Conservation (phyloP, 2,113 vertebrate genomes). For the Oenanthe melanoleuca region DNA sequence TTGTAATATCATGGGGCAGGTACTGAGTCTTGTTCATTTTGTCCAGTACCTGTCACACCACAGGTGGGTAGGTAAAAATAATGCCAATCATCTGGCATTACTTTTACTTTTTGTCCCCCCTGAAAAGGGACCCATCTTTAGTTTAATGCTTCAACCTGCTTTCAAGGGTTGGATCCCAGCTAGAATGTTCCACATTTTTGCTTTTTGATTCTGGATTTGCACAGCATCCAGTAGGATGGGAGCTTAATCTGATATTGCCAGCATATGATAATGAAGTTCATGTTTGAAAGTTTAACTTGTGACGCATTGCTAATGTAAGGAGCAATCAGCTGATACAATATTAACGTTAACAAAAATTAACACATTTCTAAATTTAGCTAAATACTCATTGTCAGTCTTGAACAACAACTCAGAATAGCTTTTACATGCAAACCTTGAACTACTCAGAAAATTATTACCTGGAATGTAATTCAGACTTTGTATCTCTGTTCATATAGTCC, state of each 20-base stretch:
- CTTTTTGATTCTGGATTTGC: background rate
- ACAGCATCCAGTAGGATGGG: background rate
- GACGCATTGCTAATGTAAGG: background rate
- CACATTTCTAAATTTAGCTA: slow-evolving; percentile 27
- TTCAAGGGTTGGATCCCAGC: background rate
- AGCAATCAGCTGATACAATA: slow-evolving; percentile 2
- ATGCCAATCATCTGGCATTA: background rate
- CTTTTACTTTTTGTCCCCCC: background rate
- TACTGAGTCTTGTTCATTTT: background rate
- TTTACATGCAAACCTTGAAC: slow-evolving; percentile 35
- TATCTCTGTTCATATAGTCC: background rate
- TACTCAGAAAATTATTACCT: slow-evolving; percentile 6
- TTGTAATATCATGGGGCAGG: background rate
- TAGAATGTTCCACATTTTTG: background rate
- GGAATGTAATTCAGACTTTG: slow-evolving; percentile 10
- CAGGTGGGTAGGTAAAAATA: background rate
- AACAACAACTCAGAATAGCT: slow-evolving; percentile 22
- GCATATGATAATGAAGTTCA: background rate
- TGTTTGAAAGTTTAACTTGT: background rate
- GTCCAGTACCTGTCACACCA: background rate
- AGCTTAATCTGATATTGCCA: background rate
- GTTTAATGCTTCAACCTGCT: background rate
- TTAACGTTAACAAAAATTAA: background rate
- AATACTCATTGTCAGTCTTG: slow-evolving; percentile 5
- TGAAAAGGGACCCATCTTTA: background rate